A percentile compares a stretch with the other conserved stretches of the same genome.
phyloP scores from a whole-genome alignment of 2,113 vertebrate species.

The Phoenicopterus ruber region DNA sequence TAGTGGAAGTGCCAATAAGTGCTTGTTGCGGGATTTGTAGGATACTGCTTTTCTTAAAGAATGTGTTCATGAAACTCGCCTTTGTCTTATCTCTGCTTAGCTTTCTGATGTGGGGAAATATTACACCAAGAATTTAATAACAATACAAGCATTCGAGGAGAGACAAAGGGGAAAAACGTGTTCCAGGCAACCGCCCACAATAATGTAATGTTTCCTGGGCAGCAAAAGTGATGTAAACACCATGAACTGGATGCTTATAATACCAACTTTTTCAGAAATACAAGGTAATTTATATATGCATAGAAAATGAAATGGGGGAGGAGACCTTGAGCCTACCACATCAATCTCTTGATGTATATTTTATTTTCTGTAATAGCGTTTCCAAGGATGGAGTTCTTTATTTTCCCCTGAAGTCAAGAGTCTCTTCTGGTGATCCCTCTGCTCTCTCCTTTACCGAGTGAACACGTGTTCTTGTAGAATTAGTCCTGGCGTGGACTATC shows the following conservation, averaged over 20 bases:
- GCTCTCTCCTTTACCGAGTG: background rate
- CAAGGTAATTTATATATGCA: background rate
- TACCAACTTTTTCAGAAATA: background rate
- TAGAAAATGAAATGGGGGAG: background rate
- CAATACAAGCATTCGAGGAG: background rate
- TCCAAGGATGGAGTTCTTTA: background rate
- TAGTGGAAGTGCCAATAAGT: conserved; percentile 54
- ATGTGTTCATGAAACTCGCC: background rate
- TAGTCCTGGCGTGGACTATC: background rate
- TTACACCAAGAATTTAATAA: background rate
- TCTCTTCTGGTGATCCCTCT: background rate
- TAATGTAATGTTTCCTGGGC: background rate
- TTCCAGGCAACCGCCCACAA: background rate
- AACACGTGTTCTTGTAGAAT: background rate
- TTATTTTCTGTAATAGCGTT: background rate
- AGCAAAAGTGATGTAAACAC: background rate
- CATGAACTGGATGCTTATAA: background rate
- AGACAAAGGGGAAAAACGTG: background rate
- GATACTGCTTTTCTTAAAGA: conserved; percentile 39
- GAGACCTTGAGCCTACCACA: background rate
- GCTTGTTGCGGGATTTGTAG: conserved; percentile 35
- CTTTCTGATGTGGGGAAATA: background rate
- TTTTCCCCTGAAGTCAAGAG: background rate
- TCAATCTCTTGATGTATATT: background rate
- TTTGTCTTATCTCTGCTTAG: background rate